Conservation (phyloP, 2,888 invertebrate species). For the Rosalia funebris region DNA sequence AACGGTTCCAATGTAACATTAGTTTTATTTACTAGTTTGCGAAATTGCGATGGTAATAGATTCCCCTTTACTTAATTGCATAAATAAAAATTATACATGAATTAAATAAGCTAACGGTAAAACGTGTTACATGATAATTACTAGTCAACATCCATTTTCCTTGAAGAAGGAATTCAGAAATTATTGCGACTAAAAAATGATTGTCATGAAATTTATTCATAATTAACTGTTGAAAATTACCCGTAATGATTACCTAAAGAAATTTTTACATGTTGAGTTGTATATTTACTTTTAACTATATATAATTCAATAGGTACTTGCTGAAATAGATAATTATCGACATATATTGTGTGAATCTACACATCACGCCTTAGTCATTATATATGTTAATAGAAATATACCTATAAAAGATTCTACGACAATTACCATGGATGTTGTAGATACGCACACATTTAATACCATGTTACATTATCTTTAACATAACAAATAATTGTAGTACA, state of each 20-base stretch:
- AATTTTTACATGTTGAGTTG: background rate
- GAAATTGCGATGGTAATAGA: background rate
- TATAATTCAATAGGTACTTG: background rate
- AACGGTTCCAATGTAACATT: too few relatives aligned
- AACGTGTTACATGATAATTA: background rate
- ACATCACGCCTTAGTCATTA: background rate
- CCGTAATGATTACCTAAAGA: too few relatives aligned
- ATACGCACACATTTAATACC: too few relatives aligned
- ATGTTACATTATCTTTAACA: too few relatives aligned
- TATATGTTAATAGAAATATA: background rate
- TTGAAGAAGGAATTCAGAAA: background rate
- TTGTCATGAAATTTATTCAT: background rate
- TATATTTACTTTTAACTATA: background rate
- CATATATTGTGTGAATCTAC: background rate
- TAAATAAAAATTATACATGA: background rate
- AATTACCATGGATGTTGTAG: too few relatives aligned
- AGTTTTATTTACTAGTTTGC: background rate
- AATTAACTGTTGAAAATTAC: background rate
- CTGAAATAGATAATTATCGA: background rate
- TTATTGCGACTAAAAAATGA: background rate
- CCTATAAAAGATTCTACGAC: too few relatives aligned
- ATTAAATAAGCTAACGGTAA: background rate
- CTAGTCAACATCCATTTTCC: background rate
- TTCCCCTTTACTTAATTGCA: background rate
- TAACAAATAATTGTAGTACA: too few relatives aligned